Conservation (phyloP, 2,888 invertebrate genomes). For the Cosmia pyralina region DNA sequence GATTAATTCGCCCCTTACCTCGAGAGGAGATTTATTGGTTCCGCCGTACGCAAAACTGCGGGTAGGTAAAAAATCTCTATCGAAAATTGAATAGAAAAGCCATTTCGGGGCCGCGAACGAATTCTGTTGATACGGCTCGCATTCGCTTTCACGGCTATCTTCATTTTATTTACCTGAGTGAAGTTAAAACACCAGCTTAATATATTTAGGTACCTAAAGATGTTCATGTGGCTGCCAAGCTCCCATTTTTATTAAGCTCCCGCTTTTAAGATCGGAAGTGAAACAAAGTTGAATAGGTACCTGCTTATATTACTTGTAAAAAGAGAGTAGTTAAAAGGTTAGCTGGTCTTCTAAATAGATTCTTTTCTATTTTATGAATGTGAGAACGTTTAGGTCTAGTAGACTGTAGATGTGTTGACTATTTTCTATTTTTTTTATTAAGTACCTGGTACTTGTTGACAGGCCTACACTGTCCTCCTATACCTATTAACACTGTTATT, state of each 20-base stretch:
- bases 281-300: conserved; percentile 45
- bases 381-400: no score
- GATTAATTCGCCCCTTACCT: conserved; percentile 90
- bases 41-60: conserved; percentile 90
- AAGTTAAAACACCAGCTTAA: conserved; percentile 72
- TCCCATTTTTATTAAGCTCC: conserved; percentile 54
- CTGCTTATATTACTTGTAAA: conserved; percentile 38
- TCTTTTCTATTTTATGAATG: no score
- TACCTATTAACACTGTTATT: no score
- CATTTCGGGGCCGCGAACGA: conserved; percentile 85
- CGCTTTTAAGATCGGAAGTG: conserved; percentile 53
- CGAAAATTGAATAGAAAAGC: conserved; percentile 90
- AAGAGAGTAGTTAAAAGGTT: conserved; percentile 30
- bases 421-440: no score
- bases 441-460: no score
- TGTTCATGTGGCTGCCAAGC: conserved; percentile 45
- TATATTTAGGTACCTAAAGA: conserved; percentile 51
- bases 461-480: no score
- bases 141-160: conserved; percentile 84
- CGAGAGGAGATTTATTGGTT: conserved; percentile 89
- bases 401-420: no score
- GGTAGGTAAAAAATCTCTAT: conserved; percentile 90
- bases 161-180: conserved; percentile 81
- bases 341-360: neutral
- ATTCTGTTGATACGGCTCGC: conserved; percentile 83